Percentiles rank a stretch among this genome's conserved stretches.
phyloP scores from a whole-genome alignment of 1,140 invertebrate genomes.

The Nasonia vitripennis region DNA sequence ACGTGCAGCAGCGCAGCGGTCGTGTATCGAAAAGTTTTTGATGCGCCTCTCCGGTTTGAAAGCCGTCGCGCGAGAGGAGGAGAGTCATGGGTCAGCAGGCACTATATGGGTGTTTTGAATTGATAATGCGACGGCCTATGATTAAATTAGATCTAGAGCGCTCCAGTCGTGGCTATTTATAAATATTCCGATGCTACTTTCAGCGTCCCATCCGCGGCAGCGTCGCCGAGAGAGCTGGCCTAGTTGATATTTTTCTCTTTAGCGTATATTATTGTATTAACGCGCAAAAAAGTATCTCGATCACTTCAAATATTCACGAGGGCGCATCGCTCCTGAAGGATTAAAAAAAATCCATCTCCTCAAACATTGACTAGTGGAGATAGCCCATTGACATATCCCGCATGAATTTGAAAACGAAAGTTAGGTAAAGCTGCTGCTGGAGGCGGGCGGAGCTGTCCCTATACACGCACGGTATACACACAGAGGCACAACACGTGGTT shows the following conservation, averaged over 20 bases:
- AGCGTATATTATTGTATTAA: no score
- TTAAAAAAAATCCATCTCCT: not conserved
- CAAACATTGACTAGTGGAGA: not conserved
- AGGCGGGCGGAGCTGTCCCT: not conserved
- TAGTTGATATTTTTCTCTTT: no score
- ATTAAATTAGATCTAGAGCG: slow-evolving; percentile 11
- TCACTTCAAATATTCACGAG: not conserved
- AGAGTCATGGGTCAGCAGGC: not conserved
- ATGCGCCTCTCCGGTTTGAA: no score
- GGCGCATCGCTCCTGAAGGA: not conserved
- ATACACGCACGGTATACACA: not conserved
- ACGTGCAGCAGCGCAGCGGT: no score
- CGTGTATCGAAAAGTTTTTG: no score
- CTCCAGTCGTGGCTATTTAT: not conserved
- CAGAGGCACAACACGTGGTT: not conserved
- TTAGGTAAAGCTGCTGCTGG: not conserved
- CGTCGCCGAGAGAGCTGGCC: no score
- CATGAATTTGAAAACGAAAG: not conserved
- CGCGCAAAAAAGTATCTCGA: not conserved
- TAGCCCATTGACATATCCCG: not conserved
- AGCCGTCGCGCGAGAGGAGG: no score
- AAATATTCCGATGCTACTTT: not conserved
- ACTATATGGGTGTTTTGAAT: not conserved
- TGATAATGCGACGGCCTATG: not conserved
- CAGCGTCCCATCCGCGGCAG: not conserved